phyloP scores from a whole-genome alignment of 2,113 vertebrate genomes.

The Microtus oregoni region DNA sequence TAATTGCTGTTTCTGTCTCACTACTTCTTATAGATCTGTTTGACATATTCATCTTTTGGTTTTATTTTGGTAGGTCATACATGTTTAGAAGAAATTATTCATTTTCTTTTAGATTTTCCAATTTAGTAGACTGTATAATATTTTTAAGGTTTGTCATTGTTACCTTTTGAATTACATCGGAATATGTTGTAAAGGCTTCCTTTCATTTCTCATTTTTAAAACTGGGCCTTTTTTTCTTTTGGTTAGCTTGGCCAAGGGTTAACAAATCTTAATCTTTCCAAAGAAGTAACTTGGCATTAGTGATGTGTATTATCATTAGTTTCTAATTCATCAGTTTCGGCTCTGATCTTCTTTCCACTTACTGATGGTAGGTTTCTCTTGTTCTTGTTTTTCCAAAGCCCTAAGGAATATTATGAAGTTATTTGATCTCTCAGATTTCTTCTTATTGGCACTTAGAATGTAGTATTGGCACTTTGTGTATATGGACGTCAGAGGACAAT shows the following conservation, averaged over 20 bases:
- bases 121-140: not conserved
- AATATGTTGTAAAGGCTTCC: not conserved
- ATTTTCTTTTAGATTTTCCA: not conserved
- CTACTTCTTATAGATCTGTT: not conserved
- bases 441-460: not conserved
- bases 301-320: not conserved
- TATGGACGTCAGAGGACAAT: not conserved
- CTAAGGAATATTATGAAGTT: not conserved
- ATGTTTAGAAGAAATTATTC: not conserved
- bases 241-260: not conserved
- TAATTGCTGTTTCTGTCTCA: not conserved
- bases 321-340: not conserved
- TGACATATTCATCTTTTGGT: not conserved
- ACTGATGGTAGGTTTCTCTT: not conserved
- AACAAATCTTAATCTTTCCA: not conserved
- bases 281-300: not conserved
- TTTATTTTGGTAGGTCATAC: not conserved
- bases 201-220: not conserved
- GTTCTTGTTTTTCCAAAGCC: not conserved
- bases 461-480: not conserved
- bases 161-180: not conserved
- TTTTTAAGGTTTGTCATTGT: not conserved
- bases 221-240: not conserved
- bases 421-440: not conserved
- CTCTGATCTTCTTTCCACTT: not conserved